Conservation (phyloP, 2,888 invertebrate genomes). For the Nemotelus nigrinus region DNA sequence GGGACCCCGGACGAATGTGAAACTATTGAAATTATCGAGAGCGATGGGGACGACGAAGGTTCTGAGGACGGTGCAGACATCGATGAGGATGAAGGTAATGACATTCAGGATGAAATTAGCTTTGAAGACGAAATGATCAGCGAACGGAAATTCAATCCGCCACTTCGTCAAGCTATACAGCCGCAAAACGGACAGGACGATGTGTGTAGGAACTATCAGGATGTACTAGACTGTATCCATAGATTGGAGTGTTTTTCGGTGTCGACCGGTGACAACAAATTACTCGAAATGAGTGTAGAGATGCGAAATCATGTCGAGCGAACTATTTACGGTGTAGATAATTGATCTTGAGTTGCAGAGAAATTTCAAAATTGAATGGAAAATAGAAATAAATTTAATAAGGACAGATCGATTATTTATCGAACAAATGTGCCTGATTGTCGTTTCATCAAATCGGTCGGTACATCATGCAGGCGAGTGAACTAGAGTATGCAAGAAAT, state of each 20-base stretch:
- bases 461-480: too few relatives aligned
- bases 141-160: background rate
- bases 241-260: slow-evolving; percentile 36
- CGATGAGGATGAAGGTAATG: slow-evolving; percentile 33
- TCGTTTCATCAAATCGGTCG: too few relatives aligned
- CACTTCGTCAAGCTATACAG: background rate
- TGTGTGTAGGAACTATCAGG: slow-evolving; percentile 34
- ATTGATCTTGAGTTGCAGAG: slow-evolving; percentile 14
- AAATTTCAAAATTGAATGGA: too few relatives aligned
- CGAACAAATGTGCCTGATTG: too few relatives aligned
- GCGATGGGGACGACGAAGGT: slow-evolving; percentile 17
- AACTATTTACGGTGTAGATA: slow-evolving; percentile 34
- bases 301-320: slow-evolving; percentile 39
- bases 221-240: slow-evolving; percentile 39
- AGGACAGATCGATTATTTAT: too few relatives aligned
- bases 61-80: background rate
- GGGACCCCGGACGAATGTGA: slow-evolving; percentile 2
- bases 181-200: slow-evolving; percentile 10
- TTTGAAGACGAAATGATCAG: slow-evolving; percentile 33
- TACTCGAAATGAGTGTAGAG: slow-evolving; percentile 36
- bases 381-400: too few relatives aligned
- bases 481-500: too few relatives aligned
- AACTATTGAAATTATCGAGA: slow-evolving; percentile 31
- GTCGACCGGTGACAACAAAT: slow-evolving; percentile 27
- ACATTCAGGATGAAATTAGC: slow-evolving; percentile 27